Percentiles rank a stretch among this genome's conserved stretches.
phyloP scores from a whole-genome alignment of 2,888 invertebrate genomes.

The Meliscaeva auricollis region DNA sequence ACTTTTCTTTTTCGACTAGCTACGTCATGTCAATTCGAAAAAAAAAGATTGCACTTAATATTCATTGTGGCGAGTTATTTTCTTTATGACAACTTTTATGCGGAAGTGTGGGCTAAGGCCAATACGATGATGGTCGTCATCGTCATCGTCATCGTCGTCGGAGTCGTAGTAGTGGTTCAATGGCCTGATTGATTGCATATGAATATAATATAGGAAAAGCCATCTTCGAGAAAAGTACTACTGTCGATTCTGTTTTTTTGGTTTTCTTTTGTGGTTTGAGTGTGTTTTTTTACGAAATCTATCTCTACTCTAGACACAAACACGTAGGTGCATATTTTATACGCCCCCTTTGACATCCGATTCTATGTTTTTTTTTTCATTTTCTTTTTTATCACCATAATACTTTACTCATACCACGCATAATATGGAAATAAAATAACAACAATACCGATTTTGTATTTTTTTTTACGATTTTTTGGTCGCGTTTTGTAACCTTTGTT shows the following conservation, averaged over 20 bases:
- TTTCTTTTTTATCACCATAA: background rate
- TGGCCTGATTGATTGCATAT: constrained; percentile 40
- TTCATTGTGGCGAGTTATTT: constrained; percentile 35
- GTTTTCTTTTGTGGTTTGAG: background rate
- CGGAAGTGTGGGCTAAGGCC: constrained; percentile 48
- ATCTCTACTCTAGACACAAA: background rate
- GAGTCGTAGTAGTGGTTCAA: constrained; percentile 35
- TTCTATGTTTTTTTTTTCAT: background rate
- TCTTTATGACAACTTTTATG: constrained; percentile 31
- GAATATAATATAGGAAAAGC: constrained; percentile 35
- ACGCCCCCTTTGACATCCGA: constrained; percentile 45
- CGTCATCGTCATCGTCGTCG: no score
- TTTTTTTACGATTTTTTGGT: constrained; percentile 2
- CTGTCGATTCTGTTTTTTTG: background rate
- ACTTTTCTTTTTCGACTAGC: constrained; percentile 31
- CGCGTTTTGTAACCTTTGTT: constrained; percentile 9
- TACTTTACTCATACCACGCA: constrained; percentile 7
- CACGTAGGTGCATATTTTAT: constrained; percentile 42
- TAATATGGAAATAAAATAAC: constrained; percentile 1
- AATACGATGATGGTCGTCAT: background rate
- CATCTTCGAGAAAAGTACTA: background rate
- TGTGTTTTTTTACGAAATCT: background rate
- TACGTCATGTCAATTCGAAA: constrained; percentile 19
- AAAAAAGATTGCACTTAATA: constrained; percentile 48
- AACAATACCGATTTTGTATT: constrained; percentile 10